A percentile compares a stretch with the other conserved stretches of the same genome.
Evolutionary conservation across 2,113 vertebrate species (phyloP).

Genomic region (Crotophaga sulcirostris): DNA sequence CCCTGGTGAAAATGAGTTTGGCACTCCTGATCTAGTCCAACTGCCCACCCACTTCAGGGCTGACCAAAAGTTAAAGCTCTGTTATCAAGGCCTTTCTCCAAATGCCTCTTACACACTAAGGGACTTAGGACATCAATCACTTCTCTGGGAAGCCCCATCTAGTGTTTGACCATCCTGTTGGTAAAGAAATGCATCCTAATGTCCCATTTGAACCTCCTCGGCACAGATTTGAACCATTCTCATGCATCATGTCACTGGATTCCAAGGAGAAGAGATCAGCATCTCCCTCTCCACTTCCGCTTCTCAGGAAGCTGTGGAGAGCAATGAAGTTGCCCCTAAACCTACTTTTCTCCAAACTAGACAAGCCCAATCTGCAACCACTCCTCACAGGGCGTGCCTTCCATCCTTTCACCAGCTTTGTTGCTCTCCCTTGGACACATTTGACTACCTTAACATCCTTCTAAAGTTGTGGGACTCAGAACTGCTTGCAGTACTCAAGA

Average conservation of each 20-base stretch:
- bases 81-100: not conserved
- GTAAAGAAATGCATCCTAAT: not conserved
- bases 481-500: no score
- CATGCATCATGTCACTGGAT: rapidly evolving
- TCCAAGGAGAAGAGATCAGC: not conserved
- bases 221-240: not conserved
- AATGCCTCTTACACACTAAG: not conserved
- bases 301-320: not conserved
- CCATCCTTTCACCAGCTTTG: not conserved
- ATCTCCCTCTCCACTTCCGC: not conserved
- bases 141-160: not conserved
- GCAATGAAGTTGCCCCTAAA: not conserved
- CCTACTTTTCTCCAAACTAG: not conserved
- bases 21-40: no score
- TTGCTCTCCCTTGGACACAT: not conserved
- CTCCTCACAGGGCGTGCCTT: not conserved
- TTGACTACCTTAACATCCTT: not conserved
- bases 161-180: not conserved
- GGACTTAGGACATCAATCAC: not conserved
- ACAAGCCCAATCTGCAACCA: not conserved
- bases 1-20: no score
- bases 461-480: not conserved
- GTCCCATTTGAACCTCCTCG: not conserved
- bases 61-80: not conserved
- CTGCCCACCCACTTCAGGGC: not conserved